Percentiles rank a stretch among this genome's conserved stretches.
Evolutionary conservation across 2,888 invertebrate genomes (phyloP).

Genomic region (Ophion costatus): DNA sequence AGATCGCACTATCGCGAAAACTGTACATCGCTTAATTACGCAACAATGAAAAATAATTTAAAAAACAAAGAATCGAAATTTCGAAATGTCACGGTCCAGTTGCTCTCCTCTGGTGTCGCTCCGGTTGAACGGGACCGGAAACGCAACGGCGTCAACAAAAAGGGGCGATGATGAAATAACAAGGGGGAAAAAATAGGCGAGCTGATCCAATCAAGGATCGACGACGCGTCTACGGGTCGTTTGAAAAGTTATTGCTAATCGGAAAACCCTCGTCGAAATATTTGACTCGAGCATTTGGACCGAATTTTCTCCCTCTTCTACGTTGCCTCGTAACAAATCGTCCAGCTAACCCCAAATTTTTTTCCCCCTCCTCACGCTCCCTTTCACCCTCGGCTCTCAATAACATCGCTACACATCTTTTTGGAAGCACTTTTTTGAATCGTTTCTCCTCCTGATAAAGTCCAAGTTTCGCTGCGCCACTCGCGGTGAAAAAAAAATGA

Average conservation of each 20-base stretch:
- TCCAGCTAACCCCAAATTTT: conserved; percentile 30
- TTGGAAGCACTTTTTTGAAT: conserved; percentile 65
- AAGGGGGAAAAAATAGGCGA: conserved; percentile 21
- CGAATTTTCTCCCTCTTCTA: conserved; percentile 26
- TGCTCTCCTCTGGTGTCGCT: conserved; percentile 54
- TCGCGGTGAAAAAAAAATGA: neutral
- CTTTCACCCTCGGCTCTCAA: conserved; percentile 32
- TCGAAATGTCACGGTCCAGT: conserved; percentile 61
- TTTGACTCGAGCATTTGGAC: conserved; percentile 36
- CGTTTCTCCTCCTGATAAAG: conserved; percentile 39
- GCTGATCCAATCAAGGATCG: conserved; percentile 26
- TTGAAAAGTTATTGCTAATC: conserved; percentile 22
- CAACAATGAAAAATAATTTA: neutral
- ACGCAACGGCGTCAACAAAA: conserved; percentile 12
- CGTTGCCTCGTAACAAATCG: conserved; percentile 53
- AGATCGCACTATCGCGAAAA: conserved; percentile 57
- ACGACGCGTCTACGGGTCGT: neutral
- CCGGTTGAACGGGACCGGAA: conserved; percentile 26
- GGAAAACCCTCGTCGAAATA: conserved; percentile 15
- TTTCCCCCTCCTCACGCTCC: neutral
- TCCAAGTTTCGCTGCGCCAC: neutral
- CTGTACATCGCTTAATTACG: conserved; percentile 58
- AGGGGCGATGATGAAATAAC: neutral
- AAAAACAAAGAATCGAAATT: conserved; percentile 37
- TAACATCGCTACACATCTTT: conserved; percentile 55